Base-by-base conservation (phyloP, 2,797 vertebrate genomes). In the Hoplostethus atlanticus region DNA sequence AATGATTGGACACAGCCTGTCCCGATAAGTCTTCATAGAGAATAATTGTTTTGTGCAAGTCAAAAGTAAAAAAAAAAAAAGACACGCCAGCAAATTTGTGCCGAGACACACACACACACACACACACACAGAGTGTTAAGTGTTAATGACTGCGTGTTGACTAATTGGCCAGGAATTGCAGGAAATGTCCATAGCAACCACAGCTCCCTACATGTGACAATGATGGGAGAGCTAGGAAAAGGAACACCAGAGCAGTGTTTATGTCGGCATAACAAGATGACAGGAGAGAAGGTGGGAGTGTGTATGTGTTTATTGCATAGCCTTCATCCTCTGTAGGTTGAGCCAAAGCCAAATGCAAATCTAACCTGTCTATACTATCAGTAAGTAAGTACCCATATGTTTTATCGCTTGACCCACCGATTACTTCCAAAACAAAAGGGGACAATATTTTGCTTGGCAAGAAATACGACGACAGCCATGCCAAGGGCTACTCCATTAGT, bases 81-180 rank as follows among this genome's bases (percentile, higher is more conserved):
- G 47, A 64, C 17, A 55, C 52, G 34, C 56, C 34, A 56, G 57
- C 10, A 28, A 52, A 69, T 36, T n/a, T 40, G 8, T 64, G 7
- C 8, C 2, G 17, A 21, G n/a, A 48, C 51, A 15, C 51, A 54
- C n/a, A 62, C 50, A 36, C 10, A 42, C 47, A 16, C 21, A 30
- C 21, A 58, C n/a, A 76, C 30, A 52, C 40, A 57, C 5, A 57
- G 47, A 61, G 21, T 67, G 34, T 54, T 53, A 15, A 8, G 15
- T 52, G 69, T 69, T 21, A 54, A 64, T 51, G 64, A 64, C 36
- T 38, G 13, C 57, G 31, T 73, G 44, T 58, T 69, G 77, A 79
- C 57, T 80, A 81, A 86, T 77, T 64, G 61, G 48, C 53, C 28
- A 17, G 21, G 56, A 80, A 80, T n/a, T 30, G 62, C 50, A 47